Base-by-base conservation (phyloP, 2,888 invertebrate genomes). In the Pollenia angustigena region DNA sequence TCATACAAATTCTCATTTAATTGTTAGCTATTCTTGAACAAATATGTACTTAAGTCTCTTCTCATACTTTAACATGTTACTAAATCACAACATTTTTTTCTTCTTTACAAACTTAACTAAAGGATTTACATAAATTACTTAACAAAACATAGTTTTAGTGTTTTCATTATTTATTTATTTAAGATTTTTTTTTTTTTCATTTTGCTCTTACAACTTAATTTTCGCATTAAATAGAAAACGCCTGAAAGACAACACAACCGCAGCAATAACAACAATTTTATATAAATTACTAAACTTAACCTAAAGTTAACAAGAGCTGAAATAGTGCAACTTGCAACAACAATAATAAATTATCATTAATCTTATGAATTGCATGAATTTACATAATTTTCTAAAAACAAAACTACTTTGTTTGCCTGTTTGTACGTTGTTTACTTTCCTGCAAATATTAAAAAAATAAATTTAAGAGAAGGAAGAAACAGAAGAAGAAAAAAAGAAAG, bases 261-360 rank as follows among this genome's bases (percentile, higher is more conserved):
- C 1, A 42, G 23, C 18, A 68, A 32, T 16, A 62, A 46, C 62
- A 71, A 42, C 48, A 75, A 48, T 72, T 66, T 52, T 75, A 54
- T 68, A 72, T 78, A 66, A 85, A 71, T 76, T 71, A 64, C 75
- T 58, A 79, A 75, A 58, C 64, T 75, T 69, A 75, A 64, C 44
- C 79, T 72, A 64, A 81, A 81, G 69, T 62, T 50, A 86, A 74
- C 79, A 69, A 74, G 69, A 71, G 69, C 71, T 80, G 58, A 83
- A 86, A 71, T 50, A 81, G 76, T 85, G 76, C 78, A 84, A 44
- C 60, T 62, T 66, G n/a, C 54, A 66, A 48, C 18, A 64, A 71
- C 79, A 86, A 82, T 64, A 83, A 86, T 86, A 86, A 80, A 86
- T 86, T 86, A 86, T 86, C 85, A 82, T 82, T 86, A 82, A 86